Percentiles rank a stretch among this genome's conserved stretches.
These are phyloP conservation scores for Philypnodon macrostomus DNA, from an alignment of 2,797 vertebrate species.

Conservation along the genomic window DNA sequence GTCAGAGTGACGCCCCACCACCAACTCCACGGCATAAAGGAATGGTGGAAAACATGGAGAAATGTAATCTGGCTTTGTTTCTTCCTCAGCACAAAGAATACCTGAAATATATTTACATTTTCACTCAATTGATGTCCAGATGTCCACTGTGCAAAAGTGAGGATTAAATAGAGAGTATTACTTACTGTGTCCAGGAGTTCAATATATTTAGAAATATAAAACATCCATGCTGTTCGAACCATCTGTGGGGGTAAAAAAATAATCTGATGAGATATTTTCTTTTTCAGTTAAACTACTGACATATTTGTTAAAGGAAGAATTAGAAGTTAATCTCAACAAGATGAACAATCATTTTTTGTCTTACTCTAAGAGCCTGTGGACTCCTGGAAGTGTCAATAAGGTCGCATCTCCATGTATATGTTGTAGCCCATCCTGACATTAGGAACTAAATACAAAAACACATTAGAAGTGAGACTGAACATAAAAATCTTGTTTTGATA, in stretches of 20 bases:
- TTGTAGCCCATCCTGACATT: slow-evolving; percentile 93
- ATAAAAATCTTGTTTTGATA: slow-evolving; percentile 2
- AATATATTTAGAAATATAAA: slow-evolving; percentile 92
- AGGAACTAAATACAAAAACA: slow-evolving; percentile 79
- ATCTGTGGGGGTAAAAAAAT: slow-evolving; percentile 76
- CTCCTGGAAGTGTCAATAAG: slow-evolving; percentile 83
- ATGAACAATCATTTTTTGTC: slow-evolving; percentile 16
- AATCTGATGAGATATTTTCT: neutral
- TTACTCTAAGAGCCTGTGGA: slow-evolving; percentile 86
- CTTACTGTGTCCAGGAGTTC: slow-evolving; percentile 96
- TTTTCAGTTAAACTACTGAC: neutral
- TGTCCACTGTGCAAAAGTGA: neutral
- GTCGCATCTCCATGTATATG: slow-evolving; percentile 92
- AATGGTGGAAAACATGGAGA: slow-evolving; percentile 96
- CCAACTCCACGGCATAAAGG: slow-evolving; percentile 96
- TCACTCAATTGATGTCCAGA: neutral
- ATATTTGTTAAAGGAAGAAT: neutral
- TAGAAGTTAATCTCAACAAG: neutral
- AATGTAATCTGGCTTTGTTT: slow-evolving; percentile 96
- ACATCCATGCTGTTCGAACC: slow-evolving; percentile 88
- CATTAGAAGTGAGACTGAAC: slow-evolving; percentile 14
- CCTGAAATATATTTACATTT: slow-evolving; percentile 62
- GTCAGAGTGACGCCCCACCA: slow-evolving; percentile 95
- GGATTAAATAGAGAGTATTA: slow-evolving; percentile 1
- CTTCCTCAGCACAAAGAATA: slow-evolving; percentile 95